Base-by-base conservation (phyloP, 2,113 vertebrate genomes). In the Polyodon spathula region DNA sequence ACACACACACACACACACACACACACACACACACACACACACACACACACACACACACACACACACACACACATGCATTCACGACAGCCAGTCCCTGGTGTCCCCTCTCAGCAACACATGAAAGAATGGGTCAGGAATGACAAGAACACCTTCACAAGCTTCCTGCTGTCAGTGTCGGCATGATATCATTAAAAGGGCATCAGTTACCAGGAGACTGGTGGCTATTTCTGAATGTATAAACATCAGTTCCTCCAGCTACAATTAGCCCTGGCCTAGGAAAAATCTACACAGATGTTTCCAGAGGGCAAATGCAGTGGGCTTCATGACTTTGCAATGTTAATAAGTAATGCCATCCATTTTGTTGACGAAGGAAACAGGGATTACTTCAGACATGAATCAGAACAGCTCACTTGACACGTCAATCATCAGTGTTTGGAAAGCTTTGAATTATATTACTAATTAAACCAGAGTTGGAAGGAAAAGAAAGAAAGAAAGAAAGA, bases 141-240 rank as follows among this genome's bases (percentile, higher is more conserved):
- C 60, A 54, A 54, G 52, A 55, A 62, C 17, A 27, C 53, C 53
- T 54, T 54, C 60, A 54, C 52, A 54, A 53, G 50, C 51, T 16
- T 54, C 39, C 53, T 54, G 51, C 42, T 16, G 15, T 51, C 53
- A 14, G 54, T 53, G 40, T 17, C 40, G 37, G 44, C 40, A n/a
- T n/a, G n/a, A n/a, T n/a, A n/a, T n/a, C n/a, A n/a, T n/a, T n/a
- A 54, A 62, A 62, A 62, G 60, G 54, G 51, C 60, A 62, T 62
- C 53, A 54, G 53, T 43, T 55, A 62, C 60, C 60, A 12, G 44
- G 52, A 40, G 60, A 62, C 54, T 54, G 53, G 52, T 12, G 60
- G 41, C 52, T 41, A 27, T 55, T 52, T 54, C 51, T 27, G 44
- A 62, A 42, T 54, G 44, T 53, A 62, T 52, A 40, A 62, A 62